Base-by-base conservation (phyloP, 2,113 vertebrate species). In the Lethenteron reissneri region DNA sequence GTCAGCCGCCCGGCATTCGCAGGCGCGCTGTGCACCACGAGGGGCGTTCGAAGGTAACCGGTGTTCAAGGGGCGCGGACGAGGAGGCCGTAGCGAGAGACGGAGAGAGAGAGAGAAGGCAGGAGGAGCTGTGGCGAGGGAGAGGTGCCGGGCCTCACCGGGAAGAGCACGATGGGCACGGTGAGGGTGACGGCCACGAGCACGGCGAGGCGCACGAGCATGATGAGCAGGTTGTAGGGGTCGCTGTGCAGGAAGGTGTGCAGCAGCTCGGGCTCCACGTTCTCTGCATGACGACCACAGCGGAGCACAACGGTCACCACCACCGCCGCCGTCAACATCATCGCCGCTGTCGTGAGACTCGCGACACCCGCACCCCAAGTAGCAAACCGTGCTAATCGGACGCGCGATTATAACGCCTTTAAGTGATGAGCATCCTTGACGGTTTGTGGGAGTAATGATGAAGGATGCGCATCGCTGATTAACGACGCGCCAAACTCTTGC, bases 121-220 rank as follows among this genome's bases (percentile, higher is more conserved):
- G n/a, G 64, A 25, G 64, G 10, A 68, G 64, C n/a, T 11, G n/a
- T 17, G n/a, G 8, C n/a, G 64, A 68, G 64, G 64, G 64, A 10
- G 64, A 68, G 64, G 25, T 17, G 25, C n/a, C 25, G 25, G 64
- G 9, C n/a, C 92, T 94, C 77, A 99, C 94, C 0, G 94, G 94
- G 71, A 99, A 99, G 13, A 99, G 83, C 70, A 99, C 92, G 21
- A 99, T 88, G 73, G 94, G 94, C 56, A 99, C 94, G 0, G 94
- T 99, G 70, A 99, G 78, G 0, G 87, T 97, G 19, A 99, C 94
- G 1, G 94, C 92, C 11, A 95, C 85, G 72, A 99, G 84, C 11
- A 99, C 92, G 1, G 94, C 94, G 77, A 97, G 60, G 41, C 94
- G 94, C 64, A 99, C 94, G 75, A 90, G 72, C 75, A 94, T 83